Evolutionary conservation across 2,797 vertebrate species (phyloP), one percentile per base, ranked within the genome.

Genomic region (Melanotaenia maccullochi): DNA sequence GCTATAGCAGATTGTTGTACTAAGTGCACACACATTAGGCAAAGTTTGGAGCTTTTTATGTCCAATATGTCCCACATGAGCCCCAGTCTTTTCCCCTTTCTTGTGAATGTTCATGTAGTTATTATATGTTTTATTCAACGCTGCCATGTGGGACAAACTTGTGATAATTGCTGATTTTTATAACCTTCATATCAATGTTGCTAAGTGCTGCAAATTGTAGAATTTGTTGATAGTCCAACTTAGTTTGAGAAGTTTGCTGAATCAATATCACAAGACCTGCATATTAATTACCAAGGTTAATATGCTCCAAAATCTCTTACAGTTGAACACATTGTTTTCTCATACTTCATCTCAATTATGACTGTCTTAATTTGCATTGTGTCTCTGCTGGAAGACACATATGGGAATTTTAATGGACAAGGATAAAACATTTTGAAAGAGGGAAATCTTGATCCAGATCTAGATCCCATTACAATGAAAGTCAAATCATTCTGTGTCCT

Each of bases 91-190:
- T 49, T 49, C 13, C 11, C 24, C 32, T 40, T 62, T 60, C 11
- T 36, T 44, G 22, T 25, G 13, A 52, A 16, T 66, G 51, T 67
- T 22, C 13, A 13, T 65, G 38, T 28, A 25, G 16, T 30, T 70
- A 72, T 71, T 75, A n/a, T 44, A 18, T 75, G 42, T 65, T 83
- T 67, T 64, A 73, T 74, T 25, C 14, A 51, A 20, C 9, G 0
- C n/a, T 49, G 62, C n/a, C 61, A 60, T 57, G 38, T 65, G 40
- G 42, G 36, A 65, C 44, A 56, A 33, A 56, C 35, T 32, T 58
- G 63, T 60, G 65, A 49, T 28, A n/a, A 57, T n/a, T 32, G 56
- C 42, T n/a, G 18, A 14, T 76, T 3, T 3, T 2, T 75, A 55
- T 16, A 55, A 51, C n/a, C 3, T 51, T 51, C 22, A 22, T 11